phyloP scores from a whole-genome alignment of 2,888 invertebrate species.

The Drosophila helvetica region DNA sequence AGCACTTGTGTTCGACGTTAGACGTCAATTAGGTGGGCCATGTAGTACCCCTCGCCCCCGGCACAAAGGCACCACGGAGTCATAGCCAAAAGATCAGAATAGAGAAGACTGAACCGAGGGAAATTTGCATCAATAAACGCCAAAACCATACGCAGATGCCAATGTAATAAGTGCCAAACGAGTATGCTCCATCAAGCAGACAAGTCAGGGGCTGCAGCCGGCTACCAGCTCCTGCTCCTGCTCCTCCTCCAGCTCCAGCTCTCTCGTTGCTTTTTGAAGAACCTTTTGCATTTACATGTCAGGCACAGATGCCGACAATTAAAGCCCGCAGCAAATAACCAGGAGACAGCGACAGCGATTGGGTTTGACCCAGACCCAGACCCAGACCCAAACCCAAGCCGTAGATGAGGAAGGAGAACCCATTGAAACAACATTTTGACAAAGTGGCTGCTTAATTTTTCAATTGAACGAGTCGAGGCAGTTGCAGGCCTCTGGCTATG shows the following conservation, averaged over 20 bases:
- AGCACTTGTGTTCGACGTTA: slow-evolving; percentile 74
- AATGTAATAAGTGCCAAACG: slow-evolving; percentile 76
- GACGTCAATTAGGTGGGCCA: slow-evolving; percentile 71
- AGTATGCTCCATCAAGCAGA: slow-evolving; percentile 72
- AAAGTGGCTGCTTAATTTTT: slow-evolving; percentile 78
- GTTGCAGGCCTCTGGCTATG: slow-evolving; percentile 1
- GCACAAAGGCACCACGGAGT: not conserved
- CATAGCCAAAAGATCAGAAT: slow-evolving; percentile 37
- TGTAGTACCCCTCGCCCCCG: slow-evolving; percentile 21
- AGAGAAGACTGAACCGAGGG: slow-evolving; percentile 40
- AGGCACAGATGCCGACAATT: slow-evolving; percentile 73
- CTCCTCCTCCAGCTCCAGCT: slow-evolving; percentile 7
- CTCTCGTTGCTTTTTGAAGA: slow-evolving; percentile 31
- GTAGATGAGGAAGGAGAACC: not conserved
- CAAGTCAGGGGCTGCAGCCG: slow-evolving; percentile 9
- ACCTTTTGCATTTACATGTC: slow-evolving; percentile 74
- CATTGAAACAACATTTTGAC: slow-evolving; percentile 72
- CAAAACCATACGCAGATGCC: slow-evolving; percentile 78
- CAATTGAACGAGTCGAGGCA: slow-evolving; percentile 54
- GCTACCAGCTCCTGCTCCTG: not conserved
- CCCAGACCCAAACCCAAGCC: slow-evolving; percentile 10
- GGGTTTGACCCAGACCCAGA: slow-evolving; percentile 30
- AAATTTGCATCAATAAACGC: slow-evolving; percentile 79
- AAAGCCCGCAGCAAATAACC: slow-evolving; percentile 53
- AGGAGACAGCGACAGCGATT: slow-evolving; percentile 16